Evolutionary conservation across 1,140 invertebrate genomes (phyloP).

Genomic region (Aphaenogaster floridana): DNA sequence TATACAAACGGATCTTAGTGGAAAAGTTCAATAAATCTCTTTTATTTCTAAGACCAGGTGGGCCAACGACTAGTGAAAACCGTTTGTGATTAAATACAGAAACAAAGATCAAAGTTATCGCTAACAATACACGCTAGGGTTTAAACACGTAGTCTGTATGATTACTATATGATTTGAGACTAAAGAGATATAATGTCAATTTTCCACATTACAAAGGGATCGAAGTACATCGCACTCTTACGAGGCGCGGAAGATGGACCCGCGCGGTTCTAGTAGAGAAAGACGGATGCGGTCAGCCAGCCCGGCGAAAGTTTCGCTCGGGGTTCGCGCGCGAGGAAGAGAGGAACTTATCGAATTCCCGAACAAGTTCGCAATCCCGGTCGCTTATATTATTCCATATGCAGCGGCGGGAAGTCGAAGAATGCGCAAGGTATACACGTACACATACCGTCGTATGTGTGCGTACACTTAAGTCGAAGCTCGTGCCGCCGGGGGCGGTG

Average conservation of each 20-base stretch:
- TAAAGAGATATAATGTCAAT: slow-evolving; percentile 4
- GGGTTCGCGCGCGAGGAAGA: background rate
- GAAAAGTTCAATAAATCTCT: background rate
- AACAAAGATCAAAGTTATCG: background rate
- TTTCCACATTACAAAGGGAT: background rate
- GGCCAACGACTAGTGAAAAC: background rate
- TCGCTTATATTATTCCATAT: slow-evolving; percentile 48
- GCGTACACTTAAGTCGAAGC: slow-evolving; percentile 81
- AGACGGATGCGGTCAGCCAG: background rate
- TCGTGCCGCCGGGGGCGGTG: slow-evolving; percentile 79
- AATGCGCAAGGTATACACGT: background rate
- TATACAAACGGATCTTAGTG: background rate
- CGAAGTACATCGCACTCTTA: background rate
- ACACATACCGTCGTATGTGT: background rate
- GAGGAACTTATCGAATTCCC: slow-evolving; percentile 27
- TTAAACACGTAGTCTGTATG: background rate
- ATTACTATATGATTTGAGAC: background rate
- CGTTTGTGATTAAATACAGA: background rate
- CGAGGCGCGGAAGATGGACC: background rate
- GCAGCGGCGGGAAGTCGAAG: slow-evolving; percentile 12
- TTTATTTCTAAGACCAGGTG: background rate
- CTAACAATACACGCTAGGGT: background rate
- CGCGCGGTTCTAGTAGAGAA: background rate
- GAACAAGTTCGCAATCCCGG: slow-evolving; percentile 5
- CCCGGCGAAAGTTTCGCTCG: background rate